Conservation (phyloP, 2,113 vertebrate genomes). For the Anhinga rufa region DNA sequence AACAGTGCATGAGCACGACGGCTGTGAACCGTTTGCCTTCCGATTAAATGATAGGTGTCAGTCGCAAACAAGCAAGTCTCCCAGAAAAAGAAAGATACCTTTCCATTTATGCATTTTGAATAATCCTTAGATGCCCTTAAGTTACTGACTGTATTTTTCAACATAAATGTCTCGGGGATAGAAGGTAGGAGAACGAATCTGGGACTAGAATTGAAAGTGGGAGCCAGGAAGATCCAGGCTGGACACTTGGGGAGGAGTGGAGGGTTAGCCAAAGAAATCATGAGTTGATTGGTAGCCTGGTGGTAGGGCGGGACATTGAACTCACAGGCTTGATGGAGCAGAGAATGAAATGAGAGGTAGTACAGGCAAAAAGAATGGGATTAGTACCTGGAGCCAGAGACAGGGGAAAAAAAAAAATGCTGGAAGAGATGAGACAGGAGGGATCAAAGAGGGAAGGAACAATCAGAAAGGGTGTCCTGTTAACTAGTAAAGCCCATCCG, state of each 20-base stretch:
- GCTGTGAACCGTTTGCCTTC: not conserved
- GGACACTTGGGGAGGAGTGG: not conserved
- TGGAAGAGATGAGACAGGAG: not conserved
- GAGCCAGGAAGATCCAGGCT: not conserved
- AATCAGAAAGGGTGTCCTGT: not conserved
- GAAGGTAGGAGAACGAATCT: not conserved
- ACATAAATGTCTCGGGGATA: not conserved
- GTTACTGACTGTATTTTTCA: not conserved
- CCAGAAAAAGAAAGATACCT: not conserved
- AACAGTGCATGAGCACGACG: fast-evolving
- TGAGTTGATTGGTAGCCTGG: not conserved
- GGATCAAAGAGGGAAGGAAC: not conserved
- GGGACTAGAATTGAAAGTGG: not conserved
- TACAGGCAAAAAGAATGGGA: not conserved
- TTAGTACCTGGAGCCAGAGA: not conserved
- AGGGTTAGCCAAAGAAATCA: not conserved
- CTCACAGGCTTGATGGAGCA: not conserved
- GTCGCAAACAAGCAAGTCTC: not conserved
- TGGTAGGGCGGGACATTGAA: not conserved
- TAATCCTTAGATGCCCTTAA: not conserved
- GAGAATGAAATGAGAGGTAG: not conserved
- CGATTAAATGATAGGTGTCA: not conserved
- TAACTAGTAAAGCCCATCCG: not conserved
- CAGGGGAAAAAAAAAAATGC: not conserved
- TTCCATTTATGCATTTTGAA: not conserved